phyloP scores from a whole-genome alignment of 2,888 invertebrate genomes.

The Monoplex corrugatus region DNA sequence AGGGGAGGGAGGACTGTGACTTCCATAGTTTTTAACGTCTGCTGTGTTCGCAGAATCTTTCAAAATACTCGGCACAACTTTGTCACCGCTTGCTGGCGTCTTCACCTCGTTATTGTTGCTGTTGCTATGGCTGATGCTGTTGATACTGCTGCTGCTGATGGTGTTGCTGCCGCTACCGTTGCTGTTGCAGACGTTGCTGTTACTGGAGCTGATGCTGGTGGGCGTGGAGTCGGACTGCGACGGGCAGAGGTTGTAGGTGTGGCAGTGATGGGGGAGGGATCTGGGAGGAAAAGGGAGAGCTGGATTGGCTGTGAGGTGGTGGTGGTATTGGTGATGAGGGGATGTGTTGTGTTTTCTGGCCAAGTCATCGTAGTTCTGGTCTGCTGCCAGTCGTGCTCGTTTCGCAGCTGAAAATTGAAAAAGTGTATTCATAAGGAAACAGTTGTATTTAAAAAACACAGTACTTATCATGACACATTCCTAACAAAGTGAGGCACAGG shows the following conservation, averaged over 20 bases:
- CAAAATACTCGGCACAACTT: no score
- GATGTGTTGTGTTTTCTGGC: constrained; percentile 32
- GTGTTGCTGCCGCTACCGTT: no score
- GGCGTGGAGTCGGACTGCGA: neutral
- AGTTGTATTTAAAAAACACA: no score
- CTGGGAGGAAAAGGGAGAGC: neutral
- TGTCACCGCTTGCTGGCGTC: no score
- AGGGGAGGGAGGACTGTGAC: neutral
- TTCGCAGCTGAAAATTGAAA: constrained; percentile 55
- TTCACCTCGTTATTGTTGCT: neutral
- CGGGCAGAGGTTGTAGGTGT: neutral
- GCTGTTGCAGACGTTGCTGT: neutral
- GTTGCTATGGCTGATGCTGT: neutral
- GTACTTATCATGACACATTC: no score
- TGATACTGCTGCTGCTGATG: neutral
- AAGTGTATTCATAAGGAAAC: no score
- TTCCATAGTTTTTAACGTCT: neutral
- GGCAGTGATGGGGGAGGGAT: neutral
- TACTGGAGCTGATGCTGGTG: neutral
- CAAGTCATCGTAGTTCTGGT: constrained; percentile 57
- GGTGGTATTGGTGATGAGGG: constrained; percentile 37
- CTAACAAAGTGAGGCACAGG: no score
- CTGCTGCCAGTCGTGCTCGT: constrained; percentile 59
- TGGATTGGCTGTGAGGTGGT: neutral
- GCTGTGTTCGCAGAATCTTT: neutral